Conservation (phyloP, 2,113 vertebrate genomes). For the Synodontis membranacea region DNA sequence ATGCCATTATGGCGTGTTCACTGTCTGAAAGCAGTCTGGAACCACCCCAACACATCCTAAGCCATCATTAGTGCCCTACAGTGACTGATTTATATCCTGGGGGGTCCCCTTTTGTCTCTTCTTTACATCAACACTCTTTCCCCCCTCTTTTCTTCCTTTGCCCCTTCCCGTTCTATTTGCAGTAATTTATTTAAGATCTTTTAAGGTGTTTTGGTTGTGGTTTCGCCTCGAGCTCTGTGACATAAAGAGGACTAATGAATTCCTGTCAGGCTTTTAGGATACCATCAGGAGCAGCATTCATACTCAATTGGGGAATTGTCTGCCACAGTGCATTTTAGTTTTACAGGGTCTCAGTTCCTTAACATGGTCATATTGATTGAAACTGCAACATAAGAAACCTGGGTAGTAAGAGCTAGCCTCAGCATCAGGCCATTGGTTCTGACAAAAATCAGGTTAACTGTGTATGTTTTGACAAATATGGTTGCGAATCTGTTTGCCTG, state of each 20-base stretch:
- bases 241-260: conserved; percentile 65
- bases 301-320: conserved; percentile 32
- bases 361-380: background rate
- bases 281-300: conserved; percentile 50
- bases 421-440: background rate
- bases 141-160: background rate
- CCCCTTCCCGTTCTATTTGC: background rate
- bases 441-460: background rate
- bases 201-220: conserved; percentile 49
- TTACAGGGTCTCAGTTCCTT: background rate
- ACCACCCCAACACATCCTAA: conserved; percentile 7
- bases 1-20: conserved; percentile 8
- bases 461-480: background rate
- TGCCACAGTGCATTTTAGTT: conserved; percentile 47
- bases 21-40: conserved; percentile 3
- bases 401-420: background rate
- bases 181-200: conserved; percentile 10
- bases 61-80: conserved; percentile 1
- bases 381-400: background rate
- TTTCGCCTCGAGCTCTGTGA: conserved; percentile 9
- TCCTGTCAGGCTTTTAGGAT: conserved; percentile 64
- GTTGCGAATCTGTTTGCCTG: conserved; percentile 61
- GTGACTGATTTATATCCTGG: conserved; percentile 32
- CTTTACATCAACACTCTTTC: background rate
- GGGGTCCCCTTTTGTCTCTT: background rate